Base-by-base conservation (phyloP, 2,797 vertebrate genomes). In the Aulostomus chinensis region DNA sequence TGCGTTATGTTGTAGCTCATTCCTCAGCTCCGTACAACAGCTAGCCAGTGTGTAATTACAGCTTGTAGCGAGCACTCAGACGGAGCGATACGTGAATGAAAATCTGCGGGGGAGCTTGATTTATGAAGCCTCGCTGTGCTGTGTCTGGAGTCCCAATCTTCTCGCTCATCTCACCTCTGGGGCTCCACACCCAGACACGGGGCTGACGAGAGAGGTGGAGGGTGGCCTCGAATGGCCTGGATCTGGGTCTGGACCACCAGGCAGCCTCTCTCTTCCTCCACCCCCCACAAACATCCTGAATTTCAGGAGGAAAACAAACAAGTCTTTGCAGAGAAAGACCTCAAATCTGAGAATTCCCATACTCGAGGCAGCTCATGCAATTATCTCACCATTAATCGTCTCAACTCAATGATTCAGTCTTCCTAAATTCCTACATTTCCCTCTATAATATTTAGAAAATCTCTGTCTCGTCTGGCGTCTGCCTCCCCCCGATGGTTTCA, bases 41-140 rank as follows among this genome's bases (percentile, higher is more conserved):
- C 80, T 68, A 76, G 92, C 68, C 91, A 85, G 93, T 92, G 91
- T 94, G 93, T 95, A 97, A 96, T 96, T 97, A 95, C 93, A 93
- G 94, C 93, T 93, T 91, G 94, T 91, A 92, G 91, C 85, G 92
- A 90, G 92, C 92, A 94, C 93, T 91, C 88, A 86, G 93, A 94
- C 89, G 89, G 89, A 93, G 91, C 91, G 80, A 88, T 90, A 91
- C 89, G 91, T 85, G 93, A 91, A 91, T 82, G 81, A 91, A 93
- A 92, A 93, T 93, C 92, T 86, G 90, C 87, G 40, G 92, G 91
- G 88, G 81, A 70, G 54, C 89, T 91, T 95, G 94, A 96, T 96
- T 96, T 94, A 96, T 94, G 93, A 90, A 89, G 86, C 84, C 80
- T 80, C 2, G 43, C 47, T 9, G 82, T 86, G 86, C 91, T 77